Percentiles rank a stretch among this genome's conserved stretches.
phyloP scores from a whole-genome alignment of 2,797 vertebrate species.

The Myiotriccus ornatus region DNA sequence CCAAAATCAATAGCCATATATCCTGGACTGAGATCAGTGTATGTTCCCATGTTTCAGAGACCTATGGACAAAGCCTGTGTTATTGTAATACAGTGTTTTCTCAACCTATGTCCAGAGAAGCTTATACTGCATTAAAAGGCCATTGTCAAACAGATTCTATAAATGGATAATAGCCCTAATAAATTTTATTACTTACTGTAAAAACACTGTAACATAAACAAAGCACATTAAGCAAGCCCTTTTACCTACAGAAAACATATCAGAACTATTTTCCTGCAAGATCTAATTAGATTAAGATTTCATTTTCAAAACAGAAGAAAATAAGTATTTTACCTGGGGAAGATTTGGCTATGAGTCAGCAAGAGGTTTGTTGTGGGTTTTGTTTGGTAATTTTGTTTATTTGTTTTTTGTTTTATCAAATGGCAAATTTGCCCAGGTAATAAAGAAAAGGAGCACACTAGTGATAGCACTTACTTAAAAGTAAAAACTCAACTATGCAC shows the following conservation, averaged over 20 bases:
- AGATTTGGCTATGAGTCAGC: background rate
- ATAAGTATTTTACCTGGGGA: conserved; percentile 3
- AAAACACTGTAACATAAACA: conserved; percentile 43
- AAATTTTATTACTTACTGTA: conserved; percentile 31
- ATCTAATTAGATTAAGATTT: conserved; percentile 54
- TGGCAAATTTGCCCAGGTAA: conserved; percentile 41
- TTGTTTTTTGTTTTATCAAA: conserved; percentile 8
- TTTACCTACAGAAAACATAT: conserved; percentile 33
- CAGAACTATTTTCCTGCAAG: conserved; percentile 29
- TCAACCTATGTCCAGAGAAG: conserved; percentile 24
- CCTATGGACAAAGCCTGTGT: background rate
- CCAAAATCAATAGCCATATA: conserved; percentile 2
- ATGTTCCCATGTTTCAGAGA: background rate
- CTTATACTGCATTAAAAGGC: conserved; percentile 41
- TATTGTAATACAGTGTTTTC: background rate
- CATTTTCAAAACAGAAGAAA: conserved; percentile 67
- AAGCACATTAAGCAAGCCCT: conserved; percentile 13
- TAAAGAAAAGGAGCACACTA: conserved; percentile 7
- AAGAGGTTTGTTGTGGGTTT: background rate
- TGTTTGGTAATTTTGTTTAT: conserved; percentile 4
- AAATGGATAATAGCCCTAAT: background rate
- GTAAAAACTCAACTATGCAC: background rate
- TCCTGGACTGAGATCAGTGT: background rate
- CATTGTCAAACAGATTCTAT: background rate
- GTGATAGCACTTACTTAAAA: background rate